Evolutionary conservation across 2,113 vertebrate genomes (phyloP), one percentile per base, ranked within the genome.

Genomic region (Istiophorus platypterus): DNA sequence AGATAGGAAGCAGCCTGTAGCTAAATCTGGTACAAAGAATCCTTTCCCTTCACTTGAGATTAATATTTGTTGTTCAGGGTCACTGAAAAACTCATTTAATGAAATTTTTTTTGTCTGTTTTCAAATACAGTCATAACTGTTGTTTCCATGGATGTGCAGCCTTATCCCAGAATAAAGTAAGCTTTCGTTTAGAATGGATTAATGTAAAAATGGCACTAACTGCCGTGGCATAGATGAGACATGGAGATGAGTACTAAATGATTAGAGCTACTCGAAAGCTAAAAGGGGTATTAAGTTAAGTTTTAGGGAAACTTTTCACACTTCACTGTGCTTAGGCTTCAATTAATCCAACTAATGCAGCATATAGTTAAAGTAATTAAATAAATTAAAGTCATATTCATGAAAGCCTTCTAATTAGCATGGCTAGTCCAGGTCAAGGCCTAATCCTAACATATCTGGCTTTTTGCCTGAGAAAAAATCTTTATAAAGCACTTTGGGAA

Each of bases 301-400:
- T 69, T 86, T 88, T 74, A 84, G 26, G 41, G 61, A 76, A 86
- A 77, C 63, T 72, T 65, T 66, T 64, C 34, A 59, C 52, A 51
- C 63, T 51, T 76, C 34, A 24, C 27, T 81, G 76, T 70, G 52
- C 64, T 87, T 49, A 59, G 66, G 39, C 63, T 73, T 82, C 76
- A 73, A 89, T 88, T 80, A 81, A 88, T 83, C 27, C 24, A 57
- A 81, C 69, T 41, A 88, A 83, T 74, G 54, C 24, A 69, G 52
- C 37, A 57, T 45, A 49, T 59, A 76, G 81, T 61, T 29, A 69
- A 75, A 74, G 77, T 81, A 66, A 85, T 81, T 75, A 63, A 77
- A 86, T 76, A 52, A 80, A 73, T 70, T 76, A 61, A 76, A 88
- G 68, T 26, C 69, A 69, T 39, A 69, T 64, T 70, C 70, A 77